These are phyloP conservation scores for Glareola pratincola DNA, from an alignment of 2,113 vertebrate genomes.

Conservation along the genomic window DNA sequence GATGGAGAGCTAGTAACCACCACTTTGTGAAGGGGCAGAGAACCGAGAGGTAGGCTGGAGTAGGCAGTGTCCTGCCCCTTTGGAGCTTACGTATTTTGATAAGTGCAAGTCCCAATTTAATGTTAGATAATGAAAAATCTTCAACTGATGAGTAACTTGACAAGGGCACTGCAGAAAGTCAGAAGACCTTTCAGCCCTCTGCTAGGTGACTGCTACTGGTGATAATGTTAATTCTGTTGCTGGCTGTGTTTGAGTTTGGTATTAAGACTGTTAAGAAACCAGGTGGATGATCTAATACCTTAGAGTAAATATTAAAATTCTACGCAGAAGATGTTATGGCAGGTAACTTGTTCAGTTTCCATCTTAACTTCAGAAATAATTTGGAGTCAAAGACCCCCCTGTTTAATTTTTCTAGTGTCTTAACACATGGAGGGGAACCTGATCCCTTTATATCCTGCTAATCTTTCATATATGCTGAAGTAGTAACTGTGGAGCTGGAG, in stretches of 20 bases:
- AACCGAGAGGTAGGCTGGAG: background rate
- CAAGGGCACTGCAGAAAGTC: background rate
- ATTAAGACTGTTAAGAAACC: background rate
- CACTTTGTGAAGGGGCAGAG: background rate
- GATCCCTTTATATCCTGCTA: background rate
- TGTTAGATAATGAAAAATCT: background rate
- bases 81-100: accelerated
- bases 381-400: background rate
- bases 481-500: background rate
- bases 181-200: background rate
- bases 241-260: background rate
- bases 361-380: background rate
- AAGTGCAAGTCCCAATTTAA: background rate
- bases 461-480: background rate
- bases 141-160: background rate
- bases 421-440: background rate
- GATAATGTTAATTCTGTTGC: background rate
- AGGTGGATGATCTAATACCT: background rate
- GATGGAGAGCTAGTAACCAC: background rate
- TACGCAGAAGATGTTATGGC: background rate
- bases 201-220: background rate
- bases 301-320: background rate
- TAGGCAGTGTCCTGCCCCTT: background rate
- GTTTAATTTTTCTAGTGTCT: background rate
- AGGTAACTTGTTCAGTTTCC: background rate